phyloP scores from a whole-genome alignment of 2,797 vertebrate genomes.

The Miichthys miiuy region DNA sequence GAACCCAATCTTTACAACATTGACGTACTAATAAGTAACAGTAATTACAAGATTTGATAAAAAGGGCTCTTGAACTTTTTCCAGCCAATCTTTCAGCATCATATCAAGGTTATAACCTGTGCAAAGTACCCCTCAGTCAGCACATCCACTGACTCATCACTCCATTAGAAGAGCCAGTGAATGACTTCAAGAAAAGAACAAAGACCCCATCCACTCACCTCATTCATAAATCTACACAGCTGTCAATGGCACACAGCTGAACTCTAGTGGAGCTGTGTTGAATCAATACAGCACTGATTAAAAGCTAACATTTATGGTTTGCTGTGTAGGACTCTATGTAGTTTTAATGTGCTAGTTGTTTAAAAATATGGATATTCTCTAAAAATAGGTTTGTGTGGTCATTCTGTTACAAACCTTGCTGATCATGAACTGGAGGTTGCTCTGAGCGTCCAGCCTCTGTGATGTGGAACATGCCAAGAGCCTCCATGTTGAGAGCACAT shows the following conservation, averaged over 20 bases:
- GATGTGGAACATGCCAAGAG: slow-evolving; percentile 93
- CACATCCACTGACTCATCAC: slow-evolving; percentile 37
- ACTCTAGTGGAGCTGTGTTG: slow-evolving; percentile 24
- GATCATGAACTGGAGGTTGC: slow-evolving; percentile 73
- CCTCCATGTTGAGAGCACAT: slow-evolving; percentile 97
- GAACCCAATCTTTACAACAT: neutral
- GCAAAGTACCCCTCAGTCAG: slow-evolving; percentile 16
- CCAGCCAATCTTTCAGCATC: slow-evolving; percentile 7
- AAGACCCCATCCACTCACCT: slow-evolving; percentile 13
- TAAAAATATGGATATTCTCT: neutral
- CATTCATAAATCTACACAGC: slow-evolving; percentile 49
- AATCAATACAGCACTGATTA: slow-evolving; percentile 44
- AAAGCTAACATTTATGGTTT: slow-evolving; percentile 15
- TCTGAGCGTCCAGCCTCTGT: slow-evolving; percentile 79
- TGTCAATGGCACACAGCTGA: slow-evolving; percentile 37
- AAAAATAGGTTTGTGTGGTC: neutral
- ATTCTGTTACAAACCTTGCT: slow-evolving; percentile 74
- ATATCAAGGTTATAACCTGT: slow-evolving; percentile 31
- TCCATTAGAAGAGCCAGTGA: slow-evolving; percentile 27
- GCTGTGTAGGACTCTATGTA: slow-evolving; percentile 10
- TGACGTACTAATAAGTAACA: slow-evolving; percentile 10
- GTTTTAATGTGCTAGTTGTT: slow-evolving; percentile 10
- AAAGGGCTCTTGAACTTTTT: slow-evolving; percentile 5
- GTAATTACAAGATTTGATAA: neutral
- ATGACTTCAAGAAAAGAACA: slow-evolving; percentile 27